Percentiles rank a stretch among this genome's conserved stretches.
Conservation (phyloP, 2,888 invertebrate genomes). For the Mermis nigrescens region DNA sequence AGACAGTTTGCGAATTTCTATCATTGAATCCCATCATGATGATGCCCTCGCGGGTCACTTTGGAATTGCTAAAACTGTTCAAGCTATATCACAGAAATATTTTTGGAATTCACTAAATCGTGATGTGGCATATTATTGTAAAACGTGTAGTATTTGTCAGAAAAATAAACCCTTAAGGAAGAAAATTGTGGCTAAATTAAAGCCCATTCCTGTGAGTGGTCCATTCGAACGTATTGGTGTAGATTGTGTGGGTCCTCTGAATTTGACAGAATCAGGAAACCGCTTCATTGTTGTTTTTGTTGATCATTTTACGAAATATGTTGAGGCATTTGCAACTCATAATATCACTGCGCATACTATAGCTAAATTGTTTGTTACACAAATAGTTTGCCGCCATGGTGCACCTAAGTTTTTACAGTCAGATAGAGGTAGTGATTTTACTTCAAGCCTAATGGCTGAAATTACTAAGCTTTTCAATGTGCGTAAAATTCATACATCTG, state of each 20-base stretch:
- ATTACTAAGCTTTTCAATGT: no score
- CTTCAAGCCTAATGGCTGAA: no score
- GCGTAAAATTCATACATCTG: no score
- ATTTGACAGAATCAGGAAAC: slow-evolving; percentile 10
- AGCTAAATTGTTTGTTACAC: no score
- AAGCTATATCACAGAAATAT: neutral
- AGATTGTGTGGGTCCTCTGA: slow-evolving; percentile 20
- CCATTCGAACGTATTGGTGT: slow-evolving; percentile 18
- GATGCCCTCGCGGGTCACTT: slow-evolving; percentile 1
- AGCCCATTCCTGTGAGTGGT: slow-evolving; percentile 10
- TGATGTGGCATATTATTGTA: neutral
- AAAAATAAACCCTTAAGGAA: neutral
- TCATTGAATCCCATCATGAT: neutral
- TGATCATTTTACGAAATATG: no score
- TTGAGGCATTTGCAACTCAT: no score
- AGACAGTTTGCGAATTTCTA: neutral
- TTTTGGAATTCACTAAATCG: neutral
- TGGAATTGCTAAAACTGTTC: neutral
- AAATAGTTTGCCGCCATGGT: no score
- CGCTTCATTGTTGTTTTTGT: no score
- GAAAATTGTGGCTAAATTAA: slow-evolving; percentile 8
- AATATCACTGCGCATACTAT: no score
- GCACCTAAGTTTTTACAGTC: no score
- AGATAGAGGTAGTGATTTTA: no score
- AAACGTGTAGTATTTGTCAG: neutral